Conservation (phyloP, 2,797 vertebrate species). For the Smutsia gigantea region DNA sequence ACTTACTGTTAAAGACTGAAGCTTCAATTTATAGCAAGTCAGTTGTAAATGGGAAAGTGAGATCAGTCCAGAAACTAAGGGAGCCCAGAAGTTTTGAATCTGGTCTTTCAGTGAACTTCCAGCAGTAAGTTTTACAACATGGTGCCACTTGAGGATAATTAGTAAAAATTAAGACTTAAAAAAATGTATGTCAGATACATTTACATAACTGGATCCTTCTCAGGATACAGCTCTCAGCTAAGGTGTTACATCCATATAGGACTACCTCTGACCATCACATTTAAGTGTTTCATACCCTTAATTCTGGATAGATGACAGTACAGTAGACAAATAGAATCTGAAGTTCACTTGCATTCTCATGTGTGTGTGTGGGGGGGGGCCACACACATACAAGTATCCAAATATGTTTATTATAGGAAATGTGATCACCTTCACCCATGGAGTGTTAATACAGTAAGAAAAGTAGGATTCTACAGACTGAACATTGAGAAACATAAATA, state of each 20-base stretch:
- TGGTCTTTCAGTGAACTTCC: neutral
- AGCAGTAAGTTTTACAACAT: neutral
- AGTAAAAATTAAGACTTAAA: neutral
- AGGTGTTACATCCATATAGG: neutral
- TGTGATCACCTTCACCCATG: neutral
- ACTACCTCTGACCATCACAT: neutral
- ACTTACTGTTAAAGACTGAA: neutral
- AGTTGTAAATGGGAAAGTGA: neutral
- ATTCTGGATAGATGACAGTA: neutral
- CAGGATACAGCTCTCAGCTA: neutral
- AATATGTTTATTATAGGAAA: neutral
- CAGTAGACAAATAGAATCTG: neutral
- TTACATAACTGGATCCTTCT: neutral
- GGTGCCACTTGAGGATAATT: neutral
- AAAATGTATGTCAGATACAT: neutral
- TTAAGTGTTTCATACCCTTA: neutral
- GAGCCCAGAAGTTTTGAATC: neutral
- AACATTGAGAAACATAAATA: neutral
- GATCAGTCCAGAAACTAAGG: neutral
- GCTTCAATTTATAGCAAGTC: neutral
- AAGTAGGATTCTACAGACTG: neutral
- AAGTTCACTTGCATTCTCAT: neutral
- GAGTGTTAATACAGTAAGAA: neutral
- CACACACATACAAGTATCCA: neutral
- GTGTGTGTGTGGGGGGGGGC: neutral